Percentiles rank a stretch among this genome's conserved stretches.
Conservation (phyloP, 2,888 invertebrate species). For the Ditula angustiorana region DNA sequence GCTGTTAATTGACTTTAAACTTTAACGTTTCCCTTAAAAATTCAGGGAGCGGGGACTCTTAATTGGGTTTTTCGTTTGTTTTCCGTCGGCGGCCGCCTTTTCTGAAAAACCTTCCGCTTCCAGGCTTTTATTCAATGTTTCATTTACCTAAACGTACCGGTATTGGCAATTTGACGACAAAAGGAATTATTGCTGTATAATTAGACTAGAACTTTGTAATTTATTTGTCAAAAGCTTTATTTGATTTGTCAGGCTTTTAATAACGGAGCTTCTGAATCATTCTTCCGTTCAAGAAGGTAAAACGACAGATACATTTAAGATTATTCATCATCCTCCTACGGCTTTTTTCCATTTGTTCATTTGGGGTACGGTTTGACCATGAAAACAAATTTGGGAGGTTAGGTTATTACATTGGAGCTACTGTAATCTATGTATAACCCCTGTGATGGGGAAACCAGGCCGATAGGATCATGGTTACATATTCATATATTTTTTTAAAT, state of each 20-base stretch:
- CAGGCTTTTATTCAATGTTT: constrained; percentile 19
- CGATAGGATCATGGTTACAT: too few relatives aligned
- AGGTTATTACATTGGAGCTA: too few relatives aligned
- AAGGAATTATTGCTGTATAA: constrained; percentile 13
- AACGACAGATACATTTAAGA: too few relatives aligned
- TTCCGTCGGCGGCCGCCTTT: constrained; percentile 5
- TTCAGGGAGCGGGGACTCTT: constrained; percentile 23
- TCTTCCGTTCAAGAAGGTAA: neutral
- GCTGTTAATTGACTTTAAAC: constrained; percentile 28
- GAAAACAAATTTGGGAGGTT: too few relatives aligned
- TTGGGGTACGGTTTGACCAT: too few relatives aligned
- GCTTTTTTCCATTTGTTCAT: too few relatives aligned
- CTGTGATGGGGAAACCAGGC: too few relatives aligned
- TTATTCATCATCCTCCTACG: too few relatives aligned
- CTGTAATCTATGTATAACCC: too few relatives aligned
- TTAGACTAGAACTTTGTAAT: neutral
- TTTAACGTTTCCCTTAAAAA: constrained; percentile 24
- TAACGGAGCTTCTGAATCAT: neutral
- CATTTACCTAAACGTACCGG: constrained; percentile 15
- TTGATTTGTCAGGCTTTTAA: neutral
- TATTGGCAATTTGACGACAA: constrained; percentile 21
- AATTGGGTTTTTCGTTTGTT: constrained; percentile 35
- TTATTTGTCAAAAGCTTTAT: constrained; percentile 5
- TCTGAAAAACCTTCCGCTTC: constrained; percentile 16
- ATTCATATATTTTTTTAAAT: too few relatives aligned